These are phyloP conservation scores for Chrysopilus asiliformis DNA, from an alignment of 2,888 invertebrate genomes.

Conservation along the genomic window DNA sequence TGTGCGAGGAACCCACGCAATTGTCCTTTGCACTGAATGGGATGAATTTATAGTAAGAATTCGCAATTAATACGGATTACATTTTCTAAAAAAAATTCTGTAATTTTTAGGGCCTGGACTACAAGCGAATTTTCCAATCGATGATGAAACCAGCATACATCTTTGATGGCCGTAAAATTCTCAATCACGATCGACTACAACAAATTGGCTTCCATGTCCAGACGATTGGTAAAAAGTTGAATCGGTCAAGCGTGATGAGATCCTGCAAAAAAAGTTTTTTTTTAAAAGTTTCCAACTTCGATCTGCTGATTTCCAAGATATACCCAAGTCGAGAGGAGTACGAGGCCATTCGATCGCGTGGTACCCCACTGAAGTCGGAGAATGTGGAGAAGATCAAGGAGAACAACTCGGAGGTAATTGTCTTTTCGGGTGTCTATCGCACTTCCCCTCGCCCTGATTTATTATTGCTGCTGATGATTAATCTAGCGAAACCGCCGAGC, in stretches of 20 bases:
- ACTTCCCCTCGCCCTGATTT: neutral
- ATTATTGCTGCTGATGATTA: constrained; percentile 19
- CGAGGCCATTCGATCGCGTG: constrained; percentile 74
- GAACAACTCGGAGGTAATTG: too few species aligned
- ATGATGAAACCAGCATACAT: constrained; percentile 99
- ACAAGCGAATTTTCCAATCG: constrained; percentile 68
- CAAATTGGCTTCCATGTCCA: constrained; percentile 88
- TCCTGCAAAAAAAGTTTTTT: too few species aligned
- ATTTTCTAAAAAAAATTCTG: constrained; percentile 12
- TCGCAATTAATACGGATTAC: neutral
- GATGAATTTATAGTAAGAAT: constrained; percentile 76
- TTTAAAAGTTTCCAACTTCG: too few species aligned
- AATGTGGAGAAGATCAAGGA: too few species aligned
- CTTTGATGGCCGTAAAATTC: constrained; percentile 92
- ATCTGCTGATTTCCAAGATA: constrained; percentile 91
- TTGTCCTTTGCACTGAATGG: constrained; percentile 98
- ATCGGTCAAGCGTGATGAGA: constrained; percentile 40
- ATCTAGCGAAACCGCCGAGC: constrained; percentile 47
- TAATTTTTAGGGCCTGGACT: constrained; percentile 73
- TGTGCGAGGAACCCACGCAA: constrained; percentile 78
- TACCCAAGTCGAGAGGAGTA: constrained; percentile 95
- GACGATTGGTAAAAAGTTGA: constrained; percentile 68
- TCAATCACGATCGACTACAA: constrained; percentile 69
- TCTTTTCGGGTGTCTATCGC: neutral
- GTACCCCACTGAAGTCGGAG: too few species aligned